Evolutionary conservation across 2,888 invertebrate species (phyloP).

Genomic region (Flabesymbios commensalis): DNA sequence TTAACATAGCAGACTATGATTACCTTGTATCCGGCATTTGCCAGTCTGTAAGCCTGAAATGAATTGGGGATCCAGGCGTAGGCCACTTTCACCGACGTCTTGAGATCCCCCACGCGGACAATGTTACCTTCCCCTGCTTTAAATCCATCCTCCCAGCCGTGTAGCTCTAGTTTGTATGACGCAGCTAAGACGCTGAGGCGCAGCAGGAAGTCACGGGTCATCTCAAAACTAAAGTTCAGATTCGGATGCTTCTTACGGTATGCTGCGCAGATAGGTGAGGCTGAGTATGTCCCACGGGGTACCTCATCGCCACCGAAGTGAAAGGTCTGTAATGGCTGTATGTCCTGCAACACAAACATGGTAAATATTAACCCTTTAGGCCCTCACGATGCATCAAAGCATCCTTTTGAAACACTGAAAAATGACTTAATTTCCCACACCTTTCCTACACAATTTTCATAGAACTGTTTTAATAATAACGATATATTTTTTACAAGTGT

Average conservation of each 20-base stretch:
- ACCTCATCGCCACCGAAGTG: conserved; percentile 59
- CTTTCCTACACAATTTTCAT: too few relatives aligned
- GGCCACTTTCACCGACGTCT: conserved; percentile 19
- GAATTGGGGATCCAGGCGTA: conserved; percentile 56
- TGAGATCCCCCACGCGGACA: not conserved
- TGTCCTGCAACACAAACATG: conserved; percentile 24
- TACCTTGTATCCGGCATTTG: conserved; percentile 52
- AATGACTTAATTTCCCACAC: too few relatives aligned
- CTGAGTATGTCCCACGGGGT: conserved; percentile 45
- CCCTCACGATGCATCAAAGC: too few relatives aligned
- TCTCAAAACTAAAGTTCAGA: too few relatives aligned
- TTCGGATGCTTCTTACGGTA: conserved; percentile 9
- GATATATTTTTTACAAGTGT: too few relatives aligned
- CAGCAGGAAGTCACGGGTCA: too few relatives aligned
- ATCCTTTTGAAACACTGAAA: too few relatives aligned
- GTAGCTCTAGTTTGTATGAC: conserved; percentile 1
- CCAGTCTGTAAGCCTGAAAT: conserved; percentile 51
- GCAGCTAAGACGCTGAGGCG: too few relatives aligned
- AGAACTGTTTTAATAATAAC: too few relatives aligned
- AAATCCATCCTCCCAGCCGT: conserved; percentile 21
- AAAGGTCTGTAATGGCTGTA: conserved; percentile 44
- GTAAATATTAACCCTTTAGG: conserved; percentile 41
- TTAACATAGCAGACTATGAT: too few relatives aligned
- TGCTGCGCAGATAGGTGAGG: conserved; percentile 43
- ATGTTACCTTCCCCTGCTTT: not conserved